Evolutionary conservation across 2,113 vertebrate species (phyloP).

Genomic region (Solenodon paradoxus): DNA sequence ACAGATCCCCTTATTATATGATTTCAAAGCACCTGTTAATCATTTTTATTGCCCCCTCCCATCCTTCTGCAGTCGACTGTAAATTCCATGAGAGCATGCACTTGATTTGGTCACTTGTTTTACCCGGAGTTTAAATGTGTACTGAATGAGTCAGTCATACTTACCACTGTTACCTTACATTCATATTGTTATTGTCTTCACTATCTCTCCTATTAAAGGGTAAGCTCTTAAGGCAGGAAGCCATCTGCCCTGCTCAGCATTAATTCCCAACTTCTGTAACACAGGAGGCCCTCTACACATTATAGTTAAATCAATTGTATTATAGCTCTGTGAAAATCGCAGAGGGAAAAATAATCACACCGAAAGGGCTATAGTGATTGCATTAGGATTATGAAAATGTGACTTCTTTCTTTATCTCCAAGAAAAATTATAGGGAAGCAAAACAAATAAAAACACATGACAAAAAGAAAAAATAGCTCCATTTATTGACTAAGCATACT

Average conservation of each 20-base stretch:
- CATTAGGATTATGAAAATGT: not conserved
- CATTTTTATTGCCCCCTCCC: not conserved
- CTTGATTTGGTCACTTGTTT: not conserved
- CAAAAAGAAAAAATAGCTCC: not conserved
- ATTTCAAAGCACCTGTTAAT: not conserved
- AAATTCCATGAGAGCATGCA: not conserved
- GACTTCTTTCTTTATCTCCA: not conserved
- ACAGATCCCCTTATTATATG: not conserved
- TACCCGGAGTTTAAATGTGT: not conserved
- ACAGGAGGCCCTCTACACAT: not conserved
- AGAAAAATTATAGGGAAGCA: slow-evolving; percentile 23
- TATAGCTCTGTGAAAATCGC: not conserved
- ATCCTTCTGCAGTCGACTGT: not conserved
- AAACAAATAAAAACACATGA: not conserved
- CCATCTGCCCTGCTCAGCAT: not conserved
- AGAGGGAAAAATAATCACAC: not conserved
- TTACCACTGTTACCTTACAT: not conserved
- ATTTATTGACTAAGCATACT: not conserved
- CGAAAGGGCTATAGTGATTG: not conserved
- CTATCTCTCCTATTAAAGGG: not conserved
- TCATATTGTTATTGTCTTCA: not conserved
- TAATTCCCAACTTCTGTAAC: not conserved
- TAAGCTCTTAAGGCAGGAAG: not conserved
- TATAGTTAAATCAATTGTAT: not conserved
- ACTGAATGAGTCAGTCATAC: not conserved